Evolutionary conservation across 1,140 invertebrate genomes (phyloP).

Genomic region (Brachionus plicatilis): DNA sequence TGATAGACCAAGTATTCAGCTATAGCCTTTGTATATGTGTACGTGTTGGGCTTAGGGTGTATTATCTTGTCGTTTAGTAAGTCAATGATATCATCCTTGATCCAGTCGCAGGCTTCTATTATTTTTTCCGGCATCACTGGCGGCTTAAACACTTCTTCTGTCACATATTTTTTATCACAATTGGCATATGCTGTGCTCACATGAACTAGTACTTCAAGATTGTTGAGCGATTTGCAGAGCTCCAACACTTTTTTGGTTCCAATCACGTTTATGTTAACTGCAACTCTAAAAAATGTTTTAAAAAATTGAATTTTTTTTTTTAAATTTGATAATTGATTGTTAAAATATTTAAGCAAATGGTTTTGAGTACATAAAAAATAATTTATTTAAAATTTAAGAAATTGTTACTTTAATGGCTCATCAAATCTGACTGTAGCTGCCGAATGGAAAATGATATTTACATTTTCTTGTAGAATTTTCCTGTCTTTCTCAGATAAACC

Average conservation of each 20-base stretch:
- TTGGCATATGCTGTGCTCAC: constrained; percentile 60
- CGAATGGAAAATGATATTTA: constrained; percentile 91
- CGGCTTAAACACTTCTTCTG: constrained; percentile 71
- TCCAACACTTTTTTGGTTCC: constrained; percentile 55
- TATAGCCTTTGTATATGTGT: constrained; percentile 75
- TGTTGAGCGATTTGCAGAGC: constrained; percentile 51
- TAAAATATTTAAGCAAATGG: not conserved
- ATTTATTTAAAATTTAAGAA: not conserved
- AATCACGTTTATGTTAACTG: constrained; percentile 58
- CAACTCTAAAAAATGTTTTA: constrained; percentile 81
- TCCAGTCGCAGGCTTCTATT: constrained; percentile 71
- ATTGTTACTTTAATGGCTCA: constrained; percentile 67
- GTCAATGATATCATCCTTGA: constrained; percentile 63
- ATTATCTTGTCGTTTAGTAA: constrained; percentile 67
- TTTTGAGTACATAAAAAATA: not conserved
- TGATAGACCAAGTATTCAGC: constrained; percentile 67
- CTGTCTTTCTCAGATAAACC: constrained; percentile 78
- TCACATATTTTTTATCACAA: constrained; percentile 56
- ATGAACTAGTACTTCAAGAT: constrained; percentile 58
- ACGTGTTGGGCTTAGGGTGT: constrained; percentile 71
- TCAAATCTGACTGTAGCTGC: constrained; percentile 98
- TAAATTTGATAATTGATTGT: too few relatives aligned
- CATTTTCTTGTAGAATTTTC: constrained; percentile 64
- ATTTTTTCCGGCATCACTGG: constrained; percentile 80
- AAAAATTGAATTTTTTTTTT: not conserved